Evolutionary conservation across 2,797 vertebrate species (phyloP), one percentile per base, ranked within the genome.

Genomic region (Malurus splendens): DNA sequence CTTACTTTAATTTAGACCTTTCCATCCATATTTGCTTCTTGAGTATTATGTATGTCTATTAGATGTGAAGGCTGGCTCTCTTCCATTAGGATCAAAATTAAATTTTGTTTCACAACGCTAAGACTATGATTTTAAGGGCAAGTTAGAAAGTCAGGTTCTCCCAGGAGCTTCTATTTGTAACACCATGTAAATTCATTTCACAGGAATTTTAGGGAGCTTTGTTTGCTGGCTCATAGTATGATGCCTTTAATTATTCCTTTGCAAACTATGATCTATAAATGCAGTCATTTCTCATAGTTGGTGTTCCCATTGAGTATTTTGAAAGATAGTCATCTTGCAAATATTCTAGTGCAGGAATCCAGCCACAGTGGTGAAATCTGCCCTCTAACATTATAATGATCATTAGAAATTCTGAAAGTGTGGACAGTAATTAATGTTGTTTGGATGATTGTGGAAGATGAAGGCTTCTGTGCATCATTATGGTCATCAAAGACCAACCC

Each of bases 1-100:
- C 3, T 22, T n/a, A 10, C 2, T 41, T 70, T 14, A 51, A 51
- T 85, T 73, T 2, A 2, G 4, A 28, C 7, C 12, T 84, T 87
- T 85, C 42, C 6, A 27, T 44, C 28, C 6, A 0, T 60, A 32
- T 77, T 82, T 71, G 6, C 13, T 50, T 52, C 23, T n/a, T 18
- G 8, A 39, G 2, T 42, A 36, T 57, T 57, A 8, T 11, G 2
- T 7, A 25, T 27, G 3, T 30, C 19, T 13, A 10, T 28, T 36
- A 42, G 36, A 38, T 44, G 14, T n/a, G 47, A 67, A 75, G 70
- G 30, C 12, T 74, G n/a, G 24, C 10, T 56, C 4, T 44, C n/a
- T 85, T 66, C 17, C 1, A 0, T 39, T 68, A 54, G 0, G 0
- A 20, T 51, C 3, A 14, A 36, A 36, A 78, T 50, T 54, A 64